Base-by-base conservation (phyloP, 2,888 invertebrate genomes). In the Pocota personata region DNA sequence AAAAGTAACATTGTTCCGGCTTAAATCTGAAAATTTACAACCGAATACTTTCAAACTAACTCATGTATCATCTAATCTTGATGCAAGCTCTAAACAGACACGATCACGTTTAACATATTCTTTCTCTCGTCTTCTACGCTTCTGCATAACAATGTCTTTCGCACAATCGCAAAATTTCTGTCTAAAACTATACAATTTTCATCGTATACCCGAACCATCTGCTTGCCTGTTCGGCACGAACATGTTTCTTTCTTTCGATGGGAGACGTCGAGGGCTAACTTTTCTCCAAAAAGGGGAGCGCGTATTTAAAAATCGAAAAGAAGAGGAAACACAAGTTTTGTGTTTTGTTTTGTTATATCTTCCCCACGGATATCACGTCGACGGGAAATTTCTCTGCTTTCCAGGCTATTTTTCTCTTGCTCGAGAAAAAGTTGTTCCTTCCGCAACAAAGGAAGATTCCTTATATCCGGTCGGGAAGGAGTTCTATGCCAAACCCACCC, bases 301-400 rank as follows among this genome's bases (percentile, higher is more conserved):
- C 50, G 58, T 66, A 71, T 58, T 80, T 72, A 82, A 86, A 84
- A 84, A 75, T 19, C 52, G 50, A 64, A 78, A 73, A 37, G 27
- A 57, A 14, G 32, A 43, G 19, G 37, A 60, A 50, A 75, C 50
- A 32, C 16, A 67, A 55, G 37, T 79, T 66, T 66, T 77, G 55
- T 19, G 32, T 77, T 71, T 21, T 71, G 69, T 62, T 71, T 75
- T 66, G 67, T 69, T 75, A 58, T 76, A 52, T 71, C 58, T 35
- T 80, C 75, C 80, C 75, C 66, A 71, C 69, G 84, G 84, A 82
- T 86, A 86, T 86, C 84, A 86, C 84, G 84, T 86, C 84, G 67
- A 62, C 62, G 69, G 75, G 62, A 73, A 75, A 80, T 80, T 64
- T 73, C 75, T 66, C 62, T 58, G 76, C 71, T 76, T 82, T 82